Evolutionary conservation across 2,888 invertebrate genomes (phyloP).

Genomic region (Galeruca laticollis): DNA sequence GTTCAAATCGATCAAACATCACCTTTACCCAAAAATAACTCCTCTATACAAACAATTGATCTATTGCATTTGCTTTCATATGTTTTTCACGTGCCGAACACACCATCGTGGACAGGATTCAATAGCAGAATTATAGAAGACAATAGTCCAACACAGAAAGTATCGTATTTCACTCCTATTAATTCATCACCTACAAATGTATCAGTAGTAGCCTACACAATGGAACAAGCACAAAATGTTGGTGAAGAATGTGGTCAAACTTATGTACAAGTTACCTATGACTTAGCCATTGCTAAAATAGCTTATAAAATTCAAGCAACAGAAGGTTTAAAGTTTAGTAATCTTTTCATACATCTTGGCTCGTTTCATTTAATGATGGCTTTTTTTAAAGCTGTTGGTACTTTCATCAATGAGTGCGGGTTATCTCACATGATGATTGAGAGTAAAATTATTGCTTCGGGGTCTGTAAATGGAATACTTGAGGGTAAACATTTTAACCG

Average conservation of each 20-base stretch:
- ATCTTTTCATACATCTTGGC: conserved; percentile 59
- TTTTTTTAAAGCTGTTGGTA: too few relatives aligned
- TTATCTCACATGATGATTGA: conserved; percentile 36
- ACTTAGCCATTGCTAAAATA: conserved; percentile 56
- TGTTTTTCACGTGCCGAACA: conserved; percentile 47
- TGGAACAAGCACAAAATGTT: conserved; percentile 48
- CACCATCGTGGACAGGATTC: conserved; percentile 58
- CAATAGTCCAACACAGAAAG: conserved; percentile 47
- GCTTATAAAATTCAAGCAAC: conserved; percentile 52
- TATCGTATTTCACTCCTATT: conserved; percentile 55
- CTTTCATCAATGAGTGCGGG: conserved; percentile 36
- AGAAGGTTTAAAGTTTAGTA: conserved; percentile 53
- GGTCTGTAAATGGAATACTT: conserved; percentile 49
- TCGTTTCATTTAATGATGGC: too few relatives aligned
- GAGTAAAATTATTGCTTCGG: conserved; percentile 43
- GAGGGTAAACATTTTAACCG: conserved; percentile 48
- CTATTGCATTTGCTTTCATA: conserved; percentile 48
- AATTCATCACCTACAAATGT: conserved; percentile 55
- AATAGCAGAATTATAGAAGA: conserved; percentile 50
- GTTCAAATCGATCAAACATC: conserved; percentile 11
- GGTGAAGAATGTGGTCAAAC: conserved; percentile 47
- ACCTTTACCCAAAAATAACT: neutral
- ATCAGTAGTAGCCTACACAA: conserved; percentile 51
- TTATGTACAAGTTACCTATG: conserved; percentile 55
- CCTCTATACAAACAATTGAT: conserved; percentile 35